phyloP scores from a whole-genome alignment of 2,113 vertebrate species.

The Heterotilapia buettikoferi region DNA sequence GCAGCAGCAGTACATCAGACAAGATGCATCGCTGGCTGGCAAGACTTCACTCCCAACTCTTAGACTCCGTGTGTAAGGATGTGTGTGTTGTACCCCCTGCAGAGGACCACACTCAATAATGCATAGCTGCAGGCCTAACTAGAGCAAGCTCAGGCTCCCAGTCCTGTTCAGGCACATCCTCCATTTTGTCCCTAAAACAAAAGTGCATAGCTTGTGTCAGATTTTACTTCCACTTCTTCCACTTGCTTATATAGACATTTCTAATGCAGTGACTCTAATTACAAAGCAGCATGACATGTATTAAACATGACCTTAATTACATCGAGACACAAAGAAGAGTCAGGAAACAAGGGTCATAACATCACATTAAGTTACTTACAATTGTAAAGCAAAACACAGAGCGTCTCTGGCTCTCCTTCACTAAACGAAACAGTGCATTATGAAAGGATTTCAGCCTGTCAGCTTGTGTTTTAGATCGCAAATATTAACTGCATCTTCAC shows the following conservation, averaged over 20 bases:
- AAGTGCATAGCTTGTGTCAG: background rate
- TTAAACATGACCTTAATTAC: slow-evolving; percentile 39
- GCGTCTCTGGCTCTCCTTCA: background rate
- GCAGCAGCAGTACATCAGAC: background rate
- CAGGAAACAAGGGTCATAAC: background rate
- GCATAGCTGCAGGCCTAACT: slow-evolving; percentile 17
- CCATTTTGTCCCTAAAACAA: slow-evolving; percentile 18
- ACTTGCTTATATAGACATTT: background rate
- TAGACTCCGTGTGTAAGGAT: background rate
- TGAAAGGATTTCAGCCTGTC: background rate
- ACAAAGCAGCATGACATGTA: slow-evolving; percentile 7
- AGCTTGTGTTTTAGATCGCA: background rate
- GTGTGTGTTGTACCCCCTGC: slow-evolving; percentile 11
- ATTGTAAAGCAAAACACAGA: background rate
- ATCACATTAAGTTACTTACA: background rate
- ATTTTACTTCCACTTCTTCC: background rate
- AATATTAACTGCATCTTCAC: background rate
- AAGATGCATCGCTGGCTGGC: background rate
- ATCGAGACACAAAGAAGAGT: background rate
- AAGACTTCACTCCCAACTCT: background rate
- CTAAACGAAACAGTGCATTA: background rate
- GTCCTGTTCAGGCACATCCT: background rate
- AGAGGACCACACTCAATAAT: slow-evolving; percentile 46
- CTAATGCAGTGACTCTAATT: slow-evolving; percentile 38
- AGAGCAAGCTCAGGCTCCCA: background rate